Base-by-base conservation (phyloP, 30 jellyfish, hydroid and myxozoan species). In the Cassiopea xamachana region DNA sequence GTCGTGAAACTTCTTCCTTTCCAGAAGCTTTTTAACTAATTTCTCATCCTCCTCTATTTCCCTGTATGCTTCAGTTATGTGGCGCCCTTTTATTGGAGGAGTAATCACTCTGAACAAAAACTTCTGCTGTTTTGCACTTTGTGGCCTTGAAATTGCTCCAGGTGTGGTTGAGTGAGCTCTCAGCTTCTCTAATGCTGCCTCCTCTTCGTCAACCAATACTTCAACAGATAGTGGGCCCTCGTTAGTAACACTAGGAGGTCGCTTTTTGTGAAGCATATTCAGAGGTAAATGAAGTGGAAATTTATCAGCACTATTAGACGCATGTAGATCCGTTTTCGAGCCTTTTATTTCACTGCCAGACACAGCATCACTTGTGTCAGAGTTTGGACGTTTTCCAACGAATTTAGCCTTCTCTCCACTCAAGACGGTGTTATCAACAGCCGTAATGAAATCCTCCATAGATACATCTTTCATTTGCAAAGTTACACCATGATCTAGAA, bases 391-490 rank as follows among this genome's bases (percentile, higher is more conserved):
- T 3, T 62, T 75, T 0, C 82, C 83, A 19, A 47, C 81, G n/a
- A 85, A 72, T 1, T 67, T 43, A 17, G 60, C 67, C 13, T 44
- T 69, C 12, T 89, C 81, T 1, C 78, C 75, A 43, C 62, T 80
- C 50, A 67, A 45, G 9, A 91, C 16, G 9, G 69, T 70, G 60
- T 83, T 82, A 46, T 91, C 97, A 68, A 91, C 87, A 2, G 89
- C 97, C 0, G 88, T 75, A 44, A 91, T 82, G 55, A 91, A 91
- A 51, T 91, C 97, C 75, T 91, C 93, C 92, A 91, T 91, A 61
- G 77, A 47, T 1, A 83, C 88, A 48, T 77, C 87, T 58, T 69
- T 84, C 39, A 62, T 88, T 9, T 77, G 79, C 61, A 91, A 18
- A 39, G 61, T 83, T 1, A 91, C 91, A 46, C 97, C 97, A 19